These are phyloP conservation scores for Nomada fucata DNA, from an alignment of 2,888 invertebrate genomes.

Conservation along the genomic window DNA sequence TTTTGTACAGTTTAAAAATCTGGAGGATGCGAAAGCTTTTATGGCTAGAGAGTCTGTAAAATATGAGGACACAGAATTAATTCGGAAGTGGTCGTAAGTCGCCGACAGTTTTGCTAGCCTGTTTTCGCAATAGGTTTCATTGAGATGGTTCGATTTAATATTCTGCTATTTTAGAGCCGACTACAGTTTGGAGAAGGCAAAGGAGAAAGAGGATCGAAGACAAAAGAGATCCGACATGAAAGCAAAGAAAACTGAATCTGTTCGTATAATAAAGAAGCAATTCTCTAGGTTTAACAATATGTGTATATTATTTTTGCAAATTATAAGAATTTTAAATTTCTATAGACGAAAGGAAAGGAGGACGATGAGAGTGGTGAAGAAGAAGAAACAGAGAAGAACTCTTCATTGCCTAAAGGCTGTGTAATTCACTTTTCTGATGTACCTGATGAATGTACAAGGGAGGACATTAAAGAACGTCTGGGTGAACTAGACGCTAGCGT, in stretches of 20 bases:
- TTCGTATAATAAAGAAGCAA: constrained; percentile 55
- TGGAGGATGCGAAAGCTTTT: constrained; percentile 93
- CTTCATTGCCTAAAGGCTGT: constrained; percentile 88
- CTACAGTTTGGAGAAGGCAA: constrained; percentile 88
- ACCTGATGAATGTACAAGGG: constrained; percentile 87
- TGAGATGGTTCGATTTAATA: background rate
- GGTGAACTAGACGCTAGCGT: constrained; percentile 86
- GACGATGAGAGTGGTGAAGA: constrained; percentile 38
- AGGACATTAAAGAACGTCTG: constrained; percentile 90
- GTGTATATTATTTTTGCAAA: background rate
- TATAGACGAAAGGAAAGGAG: constrained; percentile 20
- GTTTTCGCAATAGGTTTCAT: background rate
- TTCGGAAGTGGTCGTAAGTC: constrained; percentile 89
- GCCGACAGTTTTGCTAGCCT: background rate
- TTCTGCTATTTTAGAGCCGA: constrained; percentile 79
- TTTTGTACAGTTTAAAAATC: constrained; percentile 93
- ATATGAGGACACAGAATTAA: constrained; percentile 88
- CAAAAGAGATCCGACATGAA: constrained; percentile 86
- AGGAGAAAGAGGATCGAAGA: constrained; percentile 87
- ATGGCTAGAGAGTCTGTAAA: constrained; percentile 89
- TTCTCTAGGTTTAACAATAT: background rate
- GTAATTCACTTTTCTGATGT: constrained; percentile 89
- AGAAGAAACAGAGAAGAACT: constrained; percentile 63
- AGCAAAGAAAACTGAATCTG: constrained; percentile 82
- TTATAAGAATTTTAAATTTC: constrained; percentile 2